A percentile compares a stretch with the other conserved stretches of the same genome.
These are phyloP conservation scores for Myripristis murdjan DNA, from an alignment of 2,797 vertebrate genomes.

Conservation along the genomic window DNA sequence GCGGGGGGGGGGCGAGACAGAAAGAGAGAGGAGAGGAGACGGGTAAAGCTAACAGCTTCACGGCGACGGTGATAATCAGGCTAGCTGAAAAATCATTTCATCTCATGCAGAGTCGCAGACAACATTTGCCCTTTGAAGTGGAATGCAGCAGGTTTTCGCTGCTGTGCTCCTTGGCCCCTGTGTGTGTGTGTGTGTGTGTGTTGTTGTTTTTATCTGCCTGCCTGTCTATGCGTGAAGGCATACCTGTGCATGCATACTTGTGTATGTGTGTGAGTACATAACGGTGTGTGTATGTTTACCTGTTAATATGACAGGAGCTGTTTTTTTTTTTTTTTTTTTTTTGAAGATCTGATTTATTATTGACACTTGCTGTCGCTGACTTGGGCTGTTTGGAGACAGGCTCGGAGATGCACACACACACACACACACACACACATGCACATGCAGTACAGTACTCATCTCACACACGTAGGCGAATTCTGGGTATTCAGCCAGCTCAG, in stretches of 20 bases:
- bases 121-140: slow-evolving; percentile 48
- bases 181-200: neutral
- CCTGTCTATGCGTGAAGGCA: neutral
- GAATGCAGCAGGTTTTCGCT: slow-evolving; percentile 39
- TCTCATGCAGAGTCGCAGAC: slow-evolving; percentile 63
- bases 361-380: slow-evolving; percentile 43
- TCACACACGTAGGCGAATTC: slow-evolving; percentile 18
- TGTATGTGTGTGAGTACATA: neutral
- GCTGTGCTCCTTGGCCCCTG: too few species aligned
- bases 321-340: too few species aligned
- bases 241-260: neutral
- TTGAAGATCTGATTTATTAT: slow-evolving; percentile 24
- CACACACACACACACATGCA: neutral
- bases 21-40: slow-evolving; percentile 26
- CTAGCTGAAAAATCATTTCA: slow-evolving; percentile 65
- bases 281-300: neutral
- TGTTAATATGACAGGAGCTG: neutral
- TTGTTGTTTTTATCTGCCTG: slow-evolving; percentile 1
- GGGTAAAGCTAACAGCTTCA: slow-evolving; percentile 74
- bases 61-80: slow-evolving; percentile 72
- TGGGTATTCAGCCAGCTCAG: slow-evolving; percentile 29
- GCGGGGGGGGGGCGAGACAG: neutral
- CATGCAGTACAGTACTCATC: slow-evolving; percentile 15
- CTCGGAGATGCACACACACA: neutral
- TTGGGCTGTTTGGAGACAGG: slow-evolving; percentile 31